These are phyloP conservation scores for Helarctos malayanus DNA, from an alignment of 2,797 vertebrate genomes.

Conservation along the genomic window DNA sequence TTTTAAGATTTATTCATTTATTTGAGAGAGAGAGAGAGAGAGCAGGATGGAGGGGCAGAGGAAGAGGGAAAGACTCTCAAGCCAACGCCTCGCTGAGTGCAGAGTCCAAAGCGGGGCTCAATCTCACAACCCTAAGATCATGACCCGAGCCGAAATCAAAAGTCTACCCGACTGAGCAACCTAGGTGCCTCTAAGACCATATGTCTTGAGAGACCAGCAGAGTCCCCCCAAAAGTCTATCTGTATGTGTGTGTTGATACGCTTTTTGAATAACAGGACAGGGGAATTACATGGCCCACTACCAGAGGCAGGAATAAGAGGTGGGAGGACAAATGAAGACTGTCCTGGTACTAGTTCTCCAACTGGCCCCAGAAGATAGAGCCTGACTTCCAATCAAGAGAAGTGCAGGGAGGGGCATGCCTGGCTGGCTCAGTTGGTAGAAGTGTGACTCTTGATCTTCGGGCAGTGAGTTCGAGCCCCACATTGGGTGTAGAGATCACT, in stretches of 20 bases:
- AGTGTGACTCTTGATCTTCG: background rate
- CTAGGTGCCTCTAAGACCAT: background rate
- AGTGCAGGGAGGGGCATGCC: background rate
- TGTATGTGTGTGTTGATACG: background rate
- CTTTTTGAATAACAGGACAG: constrained; percentile 34
- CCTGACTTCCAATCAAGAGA: background rate
- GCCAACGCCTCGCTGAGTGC: background rate
- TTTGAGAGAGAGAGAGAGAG: background rate
- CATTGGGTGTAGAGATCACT: background rate
- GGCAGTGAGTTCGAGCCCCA: background rate
- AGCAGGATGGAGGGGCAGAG: background rate
- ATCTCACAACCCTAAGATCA: background rate
- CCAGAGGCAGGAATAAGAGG: background rate
- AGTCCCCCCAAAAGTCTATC: background rate
- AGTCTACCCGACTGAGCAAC: background rate
- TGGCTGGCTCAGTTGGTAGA: background rate
- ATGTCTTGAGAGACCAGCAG: background rate
- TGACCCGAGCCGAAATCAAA: background rate
- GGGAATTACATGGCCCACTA: background rate
- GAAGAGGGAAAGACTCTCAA: background rate
- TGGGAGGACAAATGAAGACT: background rate
- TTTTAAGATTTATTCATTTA: background rate
- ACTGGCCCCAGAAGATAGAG: background rate
- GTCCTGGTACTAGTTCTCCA: background rate
- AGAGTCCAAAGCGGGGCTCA: background rate